Base-by-base conservation (phyloP, 2,888 invertebrate genomes). In the Hemicrepidius hirtus region DNA sequence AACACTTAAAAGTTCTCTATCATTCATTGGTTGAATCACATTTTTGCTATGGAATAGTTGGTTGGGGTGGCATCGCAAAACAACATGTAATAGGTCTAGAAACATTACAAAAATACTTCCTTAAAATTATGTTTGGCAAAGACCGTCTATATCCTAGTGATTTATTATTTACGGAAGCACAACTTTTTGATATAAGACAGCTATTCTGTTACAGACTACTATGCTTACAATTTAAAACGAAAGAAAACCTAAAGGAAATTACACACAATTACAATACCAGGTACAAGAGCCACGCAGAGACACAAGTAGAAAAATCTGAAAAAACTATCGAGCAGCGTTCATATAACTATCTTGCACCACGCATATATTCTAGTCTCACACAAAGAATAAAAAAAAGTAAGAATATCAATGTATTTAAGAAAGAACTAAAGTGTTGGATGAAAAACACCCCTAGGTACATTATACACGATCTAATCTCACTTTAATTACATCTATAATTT, bases 21-120 rank as follows among this genome's bases (percentile, higher is more conserved):
- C 49, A 46, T 18, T 16, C 64, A 10, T 13, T 64, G 12, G 44
- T 64, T 6, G 64, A 64, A 49, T 64, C 64, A 3, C 28, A 21
- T 12, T 24, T 64, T n/a, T 21, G 24, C 10, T 64, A 64, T 28
- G 49, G 64, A 16, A 44, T 64, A 4, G 4, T 46, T 46, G 64
- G 16, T 9, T 46, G 64, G 24, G 21, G 64, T 3, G 46, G 49
- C 12, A 18, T 12, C 2, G 6, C 13, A 13, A 62, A 40, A 55
- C 9, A 6, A n/a, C 16, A 28, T 32, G 7, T 55, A n/a, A 44
- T n/a, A n/a, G 4, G 16, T 12, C 32, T 55, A 7, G 16, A 32
- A n/a, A 13, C 9, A 24, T 12, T 55, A n/a, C 55, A 55, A 55
- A 55, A 55, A 32, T n/a, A 10, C 13, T 55, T 55, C 13, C 7